Conservation (phyloP, 1,140 invertebrate species). For the Drosophila takahashii region DNA sequence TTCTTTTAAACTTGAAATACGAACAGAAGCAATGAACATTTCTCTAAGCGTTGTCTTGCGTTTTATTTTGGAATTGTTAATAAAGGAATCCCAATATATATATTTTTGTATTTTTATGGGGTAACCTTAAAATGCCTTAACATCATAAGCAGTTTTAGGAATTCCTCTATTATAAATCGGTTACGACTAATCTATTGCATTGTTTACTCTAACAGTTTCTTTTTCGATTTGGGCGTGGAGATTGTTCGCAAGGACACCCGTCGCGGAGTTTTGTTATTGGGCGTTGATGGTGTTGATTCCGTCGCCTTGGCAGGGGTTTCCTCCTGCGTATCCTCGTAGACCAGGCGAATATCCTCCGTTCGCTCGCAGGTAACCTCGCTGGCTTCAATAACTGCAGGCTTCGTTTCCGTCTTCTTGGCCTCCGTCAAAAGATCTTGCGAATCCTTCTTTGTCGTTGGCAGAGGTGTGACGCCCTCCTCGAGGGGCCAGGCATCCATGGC, state of each 20-base stretch:
- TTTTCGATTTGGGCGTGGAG: constrained; percentile 89
- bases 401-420: constrained; percentile 53
- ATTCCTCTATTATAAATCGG: constrained; percentile 17
- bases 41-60: constrained; percentile 6
- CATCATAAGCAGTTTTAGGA: neutral
- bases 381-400: constrained; percentile 64
- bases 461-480: constrained; percentile 29
- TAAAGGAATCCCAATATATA: neutral
- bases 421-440: constrained; percentile 9
- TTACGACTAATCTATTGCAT: constrained; percentile 40
- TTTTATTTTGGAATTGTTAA: constrained; percentile 27
- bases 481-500: constrained; percentile 83
- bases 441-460: constrained; percentile 11
- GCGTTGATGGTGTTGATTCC: constrained; percentile 54
- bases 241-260: constrained; percentile 90
- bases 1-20: neutral
- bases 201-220: constrained; percentile 85
- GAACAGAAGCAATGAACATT: neutral
- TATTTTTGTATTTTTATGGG: constrained; percentile 3
- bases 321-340: constrained; percentile 87
- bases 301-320: constrained; percentile 46
- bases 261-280: constrained; percentile 86
- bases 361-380: constrained; percentile 82
- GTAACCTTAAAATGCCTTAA: constrained; percentile 1
- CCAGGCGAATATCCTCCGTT: constrained; percentile 89